Evolutionary conservation across 2,888 invertebrate genomes (phyloP).

Genomic region (Noctua janthe): DNA sequence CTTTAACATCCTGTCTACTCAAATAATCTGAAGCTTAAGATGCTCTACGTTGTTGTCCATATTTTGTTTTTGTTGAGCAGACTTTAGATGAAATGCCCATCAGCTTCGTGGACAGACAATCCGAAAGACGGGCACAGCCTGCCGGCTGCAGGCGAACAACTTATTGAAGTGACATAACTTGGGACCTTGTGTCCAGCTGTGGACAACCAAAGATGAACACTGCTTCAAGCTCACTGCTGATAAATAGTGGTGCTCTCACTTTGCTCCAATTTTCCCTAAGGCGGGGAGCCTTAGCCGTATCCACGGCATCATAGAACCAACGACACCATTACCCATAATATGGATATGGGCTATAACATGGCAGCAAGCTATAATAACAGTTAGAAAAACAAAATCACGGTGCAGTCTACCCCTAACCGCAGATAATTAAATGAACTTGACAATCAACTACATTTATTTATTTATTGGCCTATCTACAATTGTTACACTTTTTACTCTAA

Average conservation of each 20-base stretch:
- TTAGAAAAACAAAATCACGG: conserved; percentile 5
- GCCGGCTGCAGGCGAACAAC: background rate
- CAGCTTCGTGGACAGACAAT: background rate
- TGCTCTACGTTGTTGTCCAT: background rate
- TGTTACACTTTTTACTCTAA: too few relatives aligned
- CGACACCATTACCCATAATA: background rate
- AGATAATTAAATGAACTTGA: conserved; percentile 39
- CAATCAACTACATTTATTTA: conserved; percentile 23
- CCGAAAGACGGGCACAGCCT: background rate
- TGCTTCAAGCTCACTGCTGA: background rate
- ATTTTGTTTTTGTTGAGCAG: too few relatives aligned
- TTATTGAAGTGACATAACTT: background rate
- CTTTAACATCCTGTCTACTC: background rate
- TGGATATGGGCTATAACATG: background rate
- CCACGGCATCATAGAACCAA: too few relatives aligned
- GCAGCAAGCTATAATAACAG: background rate
- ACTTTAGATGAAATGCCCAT: too few relatives aligned
- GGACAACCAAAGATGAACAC: too few relatives aligned
- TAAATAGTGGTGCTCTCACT: background rate
- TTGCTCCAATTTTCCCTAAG: background rate
- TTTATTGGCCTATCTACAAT: too few relatives aligned
- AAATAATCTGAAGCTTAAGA: background rate
- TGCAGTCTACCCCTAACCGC: conserved; percentile 22
- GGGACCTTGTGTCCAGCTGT: background rate
- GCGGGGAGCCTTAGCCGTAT: background rate